Conservation (phyloP, 2,888 invertebrate species). For the Andrena praecox region DNA sequence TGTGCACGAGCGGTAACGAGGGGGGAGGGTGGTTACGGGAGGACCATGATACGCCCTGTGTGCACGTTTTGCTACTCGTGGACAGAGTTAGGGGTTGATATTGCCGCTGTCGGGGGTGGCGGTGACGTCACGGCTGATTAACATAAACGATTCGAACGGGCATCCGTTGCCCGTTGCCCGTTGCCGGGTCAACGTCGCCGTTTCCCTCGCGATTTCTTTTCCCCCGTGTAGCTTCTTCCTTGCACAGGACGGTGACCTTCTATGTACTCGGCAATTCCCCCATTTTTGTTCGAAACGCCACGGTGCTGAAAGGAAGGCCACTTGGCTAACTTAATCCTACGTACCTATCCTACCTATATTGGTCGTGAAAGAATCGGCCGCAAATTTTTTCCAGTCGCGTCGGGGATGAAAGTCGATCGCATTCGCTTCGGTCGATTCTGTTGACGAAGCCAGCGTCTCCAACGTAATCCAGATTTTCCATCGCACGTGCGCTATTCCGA, state of each 20-base stretch:
- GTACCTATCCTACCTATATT: no score
- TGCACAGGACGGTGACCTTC: not conserved
- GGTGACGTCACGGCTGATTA: constrained; percentile 79
- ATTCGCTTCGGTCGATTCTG: not conserved
- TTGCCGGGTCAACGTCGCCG: constrained; percentile 17
- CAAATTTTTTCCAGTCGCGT: no score
- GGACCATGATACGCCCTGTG: constrained; percentile 66
- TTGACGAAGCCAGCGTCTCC: not conserved
- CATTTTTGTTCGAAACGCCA: no score
- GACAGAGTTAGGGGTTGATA: constrained; percentile 73
- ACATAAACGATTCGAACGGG: constrained; percentile 74
- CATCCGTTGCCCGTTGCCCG: constrained; percentile 53
- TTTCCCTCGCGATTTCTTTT: not conserved
- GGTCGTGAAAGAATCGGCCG: no score
- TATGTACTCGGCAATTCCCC: not conserved
- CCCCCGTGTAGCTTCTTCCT: not conserved
- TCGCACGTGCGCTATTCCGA: constrained; percentile 20
- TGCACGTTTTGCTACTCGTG: constrained; percentile 64
- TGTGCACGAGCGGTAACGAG: constrained; percentile 60
- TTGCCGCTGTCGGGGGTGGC: constrained; percentile 68
- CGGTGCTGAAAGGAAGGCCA: no score
- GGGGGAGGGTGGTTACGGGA: constrained; percentile 49
- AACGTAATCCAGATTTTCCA: not conserved
- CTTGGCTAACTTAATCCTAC: no score
- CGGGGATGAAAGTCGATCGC: not conserved